phyloP scores from a whole-genome alignment of 2,888 invertebrate genomes.

The Pherbina coryleti region DNA sequence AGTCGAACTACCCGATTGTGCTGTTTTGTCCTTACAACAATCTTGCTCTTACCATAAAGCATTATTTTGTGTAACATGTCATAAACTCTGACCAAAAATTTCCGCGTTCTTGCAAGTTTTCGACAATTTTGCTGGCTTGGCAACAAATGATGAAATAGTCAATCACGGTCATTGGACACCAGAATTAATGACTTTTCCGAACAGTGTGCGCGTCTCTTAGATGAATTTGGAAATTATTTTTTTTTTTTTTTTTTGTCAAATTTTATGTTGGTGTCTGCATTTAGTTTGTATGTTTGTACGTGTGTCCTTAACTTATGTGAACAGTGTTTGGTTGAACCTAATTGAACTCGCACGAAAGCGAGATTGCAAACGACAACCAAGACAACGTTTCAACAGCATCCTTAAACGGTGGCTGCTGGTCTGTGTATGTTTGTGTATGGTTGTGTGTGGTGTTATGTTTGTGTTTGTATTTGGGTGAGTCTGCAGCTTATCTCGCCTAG shows the following conservation, averaged over 20 bases:
- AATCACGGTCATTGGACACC: conserved; percentile 6
- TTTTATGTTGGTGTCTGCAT: neutral
- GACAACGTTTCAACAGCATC: neutral
- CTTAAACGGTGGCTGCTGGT: neutral
- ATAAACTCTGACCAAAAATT: neutral
- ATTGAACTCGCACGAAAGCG: conserved; percentile 1
- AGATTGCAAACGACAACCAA: neutral
- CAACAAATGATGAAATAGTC: neutral
- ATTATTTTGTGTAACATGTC: too few species aligned
- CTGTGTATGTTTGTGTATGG: neutral
- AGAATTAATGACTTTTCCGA: neutral
- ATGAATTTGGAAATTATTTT: too few species aligned
- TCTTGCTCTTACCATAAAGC: neutral
- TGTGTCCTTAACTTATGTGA: conserved; percentile 2
- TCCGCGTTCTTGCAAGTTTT: neutral
- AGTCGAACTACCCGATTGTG: too few species aligned
- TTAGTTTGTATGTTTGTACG: neutral
- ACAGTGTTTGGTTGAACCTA: neutral
- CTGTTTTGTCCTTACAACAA: neutral
- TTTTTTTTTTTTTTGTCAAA: too few species aligned
- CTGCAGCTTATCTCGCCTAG: conserved; percentile 10
- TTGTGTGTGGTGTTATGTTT: too few species aligned
- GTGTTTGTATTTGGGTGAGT: neutral
- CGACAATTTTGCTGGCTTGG: neutral
- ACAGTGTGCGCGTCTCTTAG: neutral